A percentile compares a stretch with the other conserved stretches of the same genome.
phyloP scores from a whole-genome alignment of 53 echinoderm and acorn worm genomes.

The Henricia sp. region DNA sequence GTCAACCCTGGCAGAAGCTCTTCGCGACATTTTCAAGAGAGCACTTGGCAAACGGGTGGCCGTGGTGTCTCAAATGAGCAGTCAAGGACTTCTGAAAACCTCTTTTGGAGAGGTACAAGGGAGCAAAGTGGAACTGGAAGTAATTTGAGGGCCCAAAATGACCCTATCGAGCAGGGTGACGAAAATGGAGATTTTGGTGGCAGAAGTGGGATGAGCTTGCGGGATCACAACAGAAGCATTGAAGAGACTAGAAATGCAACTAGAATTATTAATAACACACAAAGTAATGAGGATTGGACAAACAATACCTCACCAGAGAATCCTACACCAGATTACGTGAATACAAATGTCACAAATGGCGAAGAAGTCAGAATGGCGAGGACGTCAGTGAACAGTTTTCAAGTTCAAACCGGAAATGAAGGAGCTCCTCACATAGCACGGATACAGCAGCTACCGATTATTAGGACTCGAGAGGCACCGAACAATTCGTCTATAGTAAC shows the following conservation, averaged over 20 bases:
- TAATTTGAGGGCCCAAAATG: neutral
- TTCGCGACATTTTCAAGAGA: constrained; percentile 1
- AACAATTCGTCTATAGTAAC: neutral
- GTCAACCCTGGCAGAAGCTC: constrained; percentile 30
- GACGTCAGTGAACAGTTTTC: constrained; percentile 6
- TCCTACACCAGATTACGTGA: constrained; percentile 14
- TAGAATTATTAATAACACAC: neutral
- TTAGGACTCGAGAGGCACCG: neutral
- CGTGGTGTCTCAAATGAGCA: neutral
- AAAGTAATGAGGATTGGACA: neutral
- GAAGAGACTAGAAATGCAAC: neutral
- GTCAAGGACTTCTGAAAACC: neutral
- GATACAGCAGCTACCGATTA: constrained; percentile 25
- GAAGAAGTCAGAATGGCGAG: constrained; percentile 44
- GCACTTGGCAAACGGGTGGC: neutral
- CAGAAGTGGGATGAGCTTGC: constrained; percentile 30
- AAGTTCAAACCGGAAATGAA: neutral
- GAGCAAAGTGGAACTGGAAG: neutral
- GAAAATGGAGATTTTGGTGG: neutral
- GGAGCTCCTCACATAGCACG: constrained; percentile 21
- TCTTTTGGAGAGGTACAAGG: neutral
- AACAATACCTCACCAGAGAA: neutral
- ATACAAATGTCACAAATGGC: constrained; percentile 36
- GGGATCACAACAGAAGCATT: neutral
- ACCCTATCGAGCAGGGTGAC: neutral